Evolutionary conservation across 2,797 vertebrate genomes (phyloP), one percentile per base, ranked within the genome.

Genomic region (Carduelis carduelis): DNA sequence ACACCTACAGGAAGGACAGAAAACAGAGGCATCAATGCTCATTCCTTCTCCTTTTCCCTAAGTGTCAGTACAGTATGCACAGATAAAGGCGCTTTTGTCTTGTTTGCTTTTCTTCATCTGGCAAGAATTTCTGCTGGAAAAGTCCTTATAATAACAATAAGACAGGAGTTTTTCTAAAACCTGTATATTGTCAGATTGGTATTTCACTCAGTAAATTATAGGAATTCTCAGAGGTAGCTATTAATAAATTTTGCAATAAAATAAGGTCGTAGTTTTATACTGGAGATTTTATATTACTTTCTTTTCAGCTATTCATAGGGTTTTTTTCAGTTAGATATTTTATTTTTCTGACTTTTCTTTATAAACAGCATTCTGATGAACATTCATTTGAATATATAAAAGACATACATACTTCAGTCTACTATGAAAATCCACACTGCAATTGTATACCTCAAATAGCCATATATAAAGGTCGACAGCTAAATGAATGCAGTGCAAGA

Each of bases 1-100:
- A 99, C 99, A 90, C 99, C 99, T 99, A 74, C n/a, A 97, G 87
- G 64, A 96, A 83, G 97, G 81, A 97, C 28, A 97, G 9, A 97
- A 68, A 96, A 90, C 11, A 94, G 23, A 91, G 8, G 12, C 23
- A 84, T 96, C 66, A 95, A 26, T 47, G 49, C 10, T 59, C 3
- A 68, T 53, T 46, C 59, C 26, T 61, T 75, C 56, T 65, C 22
- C 27, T 83, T 65, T 80, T 55, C 39, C 30, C 26, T 0, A 55
- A 87, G 26, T 4, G 3, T 37, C 75, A 28, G 6, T 10, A 11
- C 6, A 44, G 8, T 12, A 75, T 5, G 3, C 39, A 66, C 20
- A 68, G 56, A 63, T 22, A 71, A 30, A 68, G 16, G 68, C 0
- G 4, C 5, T 76, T 56, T 23, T 30, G 10, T 12, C 11, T 59